These are phyloP conservation scores for Drosophila orena DNA, from an alignment of 1,140 invertebrate genomes.

Conservation along the genomic window DNA sequence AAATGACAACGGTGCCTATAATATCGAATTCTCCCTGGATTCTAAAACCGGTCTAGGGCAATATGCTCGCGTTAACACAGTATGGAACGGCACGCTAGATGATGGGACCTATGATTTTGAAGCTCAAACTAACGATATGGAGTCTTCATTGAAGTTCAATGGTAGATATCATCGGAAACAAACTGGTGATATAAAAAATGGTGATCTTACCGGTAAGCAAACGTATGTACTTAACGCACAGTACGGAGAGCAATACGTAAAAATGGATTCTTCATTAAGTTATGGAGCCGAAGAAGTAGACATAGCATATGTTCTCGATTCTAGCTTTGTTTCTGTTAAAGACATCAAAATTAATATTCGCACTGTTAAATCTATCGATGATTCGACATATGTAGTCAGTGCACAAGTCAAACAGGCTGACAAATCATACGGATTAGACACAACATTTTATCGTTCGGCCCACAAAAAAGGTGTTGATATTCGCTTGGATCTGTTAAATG, in stretches of 20 bases:
- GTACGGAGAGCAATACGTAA: conserved; percentile 62
- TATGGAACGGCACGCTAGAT: conserved; percentile 40
- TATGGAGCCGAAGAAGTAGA: conserved; percentile 23
- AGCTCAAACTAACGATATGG: conserved; percentile 46
- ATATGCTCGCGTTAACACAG: conserved; percentile 45
- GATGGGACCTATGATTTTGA: conserved; percentile 63
- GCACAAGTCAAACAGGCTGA: conserved; percentile 36
- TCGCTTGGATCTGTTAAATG: conserved; percentile 18
- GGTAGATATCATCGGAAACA: conserved; percentile 58
- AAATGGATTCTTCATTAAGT: conserved; percentile 36
- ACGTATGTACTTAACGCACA: conserved; percentile 52
- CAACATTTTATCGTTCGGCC: conserved; percentile 41
- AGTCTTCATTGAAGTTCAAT: conserved; percentile 52
- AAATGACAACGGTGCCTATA: conserved; percentile 3
- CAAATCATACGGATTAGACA: conserved; percentile 50
- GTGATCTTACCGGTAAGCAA: conserved; percentile 33
- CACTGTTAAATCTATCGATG: conserved; percentile 86
- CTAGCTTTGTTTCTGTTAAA: conserved; percentile 86
- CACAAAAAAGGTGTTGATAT: conserved; percentile 73
- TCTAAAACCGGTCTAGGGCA: conserved; percentile 52
- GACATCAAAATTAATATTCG: conserved; percentile 86
- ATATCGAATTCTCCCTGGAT: conserved; percentile 45
- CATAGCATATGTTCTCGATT: conserved; percentile 68
- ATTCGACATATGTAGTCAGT: conserved; percentile 72
- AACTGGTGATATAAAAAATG: conserved; percentile 25